Evolutionary conservation across 2,797 vertebrate species (phyloP).

Genomic region (Leptatherina wallacei): DNA sequence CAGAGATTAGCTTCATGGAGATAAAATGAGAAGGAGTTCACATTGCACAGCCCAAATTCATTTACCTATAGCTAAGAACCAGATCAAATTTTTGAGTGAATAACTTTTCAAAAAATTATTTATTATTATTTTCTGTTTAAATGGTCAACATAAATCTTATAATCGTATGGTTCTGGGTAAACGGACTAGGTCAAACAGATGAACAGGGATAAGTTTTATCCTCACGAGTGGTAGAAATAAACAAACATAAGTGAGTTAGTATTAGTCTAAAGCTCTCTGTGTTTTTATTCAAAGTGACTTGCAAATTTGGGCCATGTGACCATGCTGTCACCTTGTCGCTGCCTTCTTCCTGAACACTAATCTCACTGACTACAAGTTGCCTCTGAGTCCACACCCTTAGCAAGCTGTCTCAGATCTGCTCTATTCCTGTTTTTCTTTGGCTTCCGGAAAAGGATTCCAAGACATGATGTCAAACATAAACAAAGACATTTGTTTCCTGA

Average conservation of each 20-base stretch:
- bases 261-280: neutral
- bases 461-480: slow-evolving; percentile 5
- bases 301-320: slow-evolving; percentile 62
- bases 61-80: neutral
- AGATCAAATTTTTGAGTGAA: neutral
- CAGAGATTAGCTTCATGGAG: slow-evolving; percentile 38
- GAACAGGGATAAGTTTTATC: neutral
- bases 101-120: neutral
- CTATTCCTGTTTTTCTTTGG: slow-evolving; percentile 31
- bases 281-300: slow-evolving; percentile 57
- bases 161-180: neutral
- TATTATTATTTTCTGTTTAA: neutral
- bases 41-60: slow-evolving; percentile 3
- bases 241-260: neutral
- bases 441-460: neutral
- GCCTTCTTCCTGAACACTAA: slow-evolving; percentile 17
- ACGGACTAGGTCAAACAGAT: neutral
- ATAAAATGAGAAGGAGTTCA: slow-evolving; percentile 8
- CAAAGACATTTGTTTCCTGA: slow-evolving; percentile 2
- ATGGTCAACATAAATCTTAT: neutral
- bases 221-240: neutral
- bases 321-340: neutral
- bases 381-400: slow-evolving; percentile 47
- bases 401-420: slow-evolving; percentile 44
- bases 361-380: neutral